Conservation (phyloP, 53 echinoderm and acorn worm species). For the Arbacia lixula region DNA sequence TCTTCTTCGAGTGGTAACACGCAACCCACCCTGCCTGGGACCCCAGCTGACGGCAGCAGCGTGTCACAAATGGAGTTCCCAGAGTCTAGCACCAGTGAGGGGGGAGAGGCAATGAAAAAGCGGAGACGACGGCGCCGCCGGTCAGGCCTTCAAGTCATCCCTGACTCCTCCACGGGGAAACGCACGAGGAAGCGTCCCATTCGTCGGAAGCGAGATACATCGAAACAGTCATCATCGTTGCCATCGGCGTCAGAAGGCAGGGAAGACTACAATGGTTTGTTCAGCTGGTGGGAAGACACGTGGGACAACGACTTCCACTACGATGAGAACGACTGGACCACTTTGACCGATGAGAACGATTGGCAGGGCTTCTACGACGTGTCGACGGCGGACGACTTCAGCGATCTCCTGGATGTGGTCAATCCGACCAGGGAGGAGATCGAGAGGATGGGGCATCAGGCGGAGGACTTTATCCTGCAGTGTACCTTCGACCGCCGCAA, state of each 20-base stretch:
- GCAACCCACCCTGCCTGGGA: too few species aligned
- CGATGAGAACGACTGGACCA: slow-evolving; percentile 61
- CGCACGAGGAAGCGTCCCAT: background rate
- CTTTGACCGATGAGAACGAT: slow-evolving; percentile 57
- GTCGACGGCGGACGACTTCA: slow-evolving; percentile 73
- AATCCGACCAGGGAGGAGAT: slow-evolving; percentile 82
- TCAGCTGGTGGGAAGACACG: slow-evolving; percentile 30
- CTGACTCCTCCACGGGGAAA: slow-evolving; percentile 16
- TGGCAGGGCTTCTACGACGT: slow-evolving; percentile 75
- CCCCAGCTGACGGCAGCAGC: too few species aligned
- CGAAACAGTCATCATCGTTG: background rate
- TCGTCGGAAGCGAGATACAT: background rate
- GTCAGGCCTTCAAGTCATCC: background rate
- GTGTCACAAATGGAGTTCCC: too few species aligned
- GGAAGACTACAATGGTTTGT: background rate
- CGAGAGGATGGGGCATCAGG: slow-evolving; percentile 78
- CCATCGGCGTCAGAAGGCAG: background rate
- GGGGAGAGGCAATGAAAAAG: background rate
- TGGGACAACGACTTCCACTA: slow-evolving; percentile 54
- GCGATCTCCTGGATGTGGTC: slow-evolving; percentile 71
- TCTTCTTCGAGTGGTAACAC: too few species aligned
- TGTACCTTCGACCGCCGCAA: slow-evolving; percentile 79
- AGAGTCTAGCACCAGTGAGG: background rate
- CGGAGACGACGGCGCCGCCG: background rate
- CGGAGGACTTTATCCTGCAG: slow-evolving; percentile 75